Base-by-base conservation (phyloP, 2,113 vertebrate species). In the Ceratotherium simum region DNA sequence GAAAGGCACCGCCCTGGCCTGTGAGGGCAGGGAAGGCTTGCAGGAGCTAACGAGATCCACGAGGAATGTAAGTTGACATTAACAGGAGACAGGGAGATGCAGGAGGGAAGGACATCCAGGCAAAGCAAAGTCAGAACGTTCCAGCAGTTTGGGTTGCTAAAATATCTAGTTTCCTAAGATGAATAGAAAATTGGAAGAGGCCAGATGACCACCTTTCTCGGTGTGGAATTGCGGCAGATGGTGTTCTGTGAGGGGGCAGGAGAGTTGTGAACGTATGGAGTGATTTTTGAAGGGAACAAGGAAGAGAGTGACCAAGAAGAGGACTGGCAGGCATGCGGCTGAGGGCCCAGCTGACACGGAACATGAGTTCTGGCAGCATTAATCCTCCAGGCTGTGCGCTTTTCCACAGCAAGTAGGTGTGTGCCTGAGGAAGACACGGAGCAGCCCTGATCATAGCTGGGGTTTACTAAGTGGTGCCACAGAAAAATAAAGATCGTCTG, bases 301-400 rank as follows among this genome's bases (percentile, higher is more conserved):
- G 13, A 31, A 39, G 56, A 58, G 27, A 6, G 14, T 14, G 56
- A 54, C 23, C 2, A 25, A n/a, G 78, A 48, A 75, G 84, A 51
- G 4, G 33, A 20, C 51, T 20, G 48, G 17, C 76, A 27, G 20
- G 78, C 36, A 2, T 11, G 33, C 10, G 20, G 58, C 90, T 58
- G 31, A 81, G 58, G 25, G 18, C 33, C 33, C 42, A 8, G 58
- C 65, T 31, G 14, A 65, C 42, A 42, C 6, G 42, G 46, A 33
- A 27, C 10, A 1, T 73, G 51, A 39, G 39, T 60, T 27, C 58
- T 33, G n/a, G 58, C 0, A 0, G 31, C 20, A 2, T 54, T 46
- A 11, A 36, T 21, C 46, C 56, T 5, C 20, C 67, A 46, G 65
- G 31, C 62, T 6, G 2, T 1, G 39, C 1, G 5, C 48, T 69